Evolutionary conservation across 2,797 vertebrate species (phyloP).

Genomic region (Tapirus indicus): DNA sequence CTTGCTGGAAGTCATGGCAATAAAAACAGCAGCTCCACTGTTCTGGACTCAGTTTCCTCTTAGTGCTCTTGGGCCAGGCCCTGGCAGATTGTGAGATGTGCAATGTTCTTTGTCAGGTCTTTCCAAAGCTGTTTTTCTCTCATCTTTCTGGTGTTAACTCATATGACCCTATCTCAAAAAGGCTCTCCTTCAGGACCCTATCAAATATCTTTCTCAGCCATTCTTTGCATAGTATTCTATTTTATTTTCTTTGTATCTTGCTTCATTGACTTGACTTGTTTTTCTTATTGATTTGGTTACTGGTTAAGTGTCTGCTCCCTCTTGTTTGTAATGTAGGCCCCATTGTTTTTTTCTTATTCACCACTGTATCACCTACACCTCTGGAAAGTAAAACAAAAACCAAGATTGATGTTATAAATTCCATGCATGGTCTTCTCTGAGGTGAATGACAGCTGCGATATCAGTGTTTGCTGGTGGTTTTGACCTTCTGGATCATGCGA

Average conservation of each 20-base stretch:
- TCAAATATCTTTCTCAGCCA: not conserved
- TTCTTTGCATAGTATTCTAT: not conserved
- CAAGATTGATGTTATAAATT: not conserved
- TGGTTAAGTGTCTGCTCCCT: not conserved
- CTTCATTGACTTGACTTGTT: not conserved
- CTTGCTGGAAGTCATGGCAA: not conserved
- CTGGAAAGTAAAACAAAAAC: constrained; percentile 9
- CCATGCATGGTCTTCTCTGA: not conserved
- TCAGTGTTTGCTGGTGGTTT: not conserved
- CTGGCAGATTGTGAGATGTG: not conserved
- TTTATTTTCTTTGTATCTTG: not conserved
- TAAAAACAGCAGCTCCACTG: not conserved
- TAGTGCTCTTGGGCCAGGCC: not conserved
- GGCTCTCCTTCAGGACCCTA: not conserved
- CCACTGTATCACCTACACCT: not conserved
- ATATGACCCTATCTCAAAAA: not conserved
- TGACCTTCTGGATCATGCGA: not conserved
- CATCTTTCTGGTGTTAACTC: not conserved
- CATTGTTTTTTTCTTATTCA: not conserved
- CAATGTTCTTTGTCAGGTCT: not conserved
- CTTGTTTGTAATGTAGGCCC: not conserved
- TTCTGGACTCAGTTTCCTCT: not conserved
- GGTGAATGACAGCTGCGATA: not conserved
- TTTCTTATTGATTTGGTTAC: not conserved
- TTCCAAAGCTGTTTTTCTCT: not conserved